Evolutionary conservation across 2,888 invertebrate species (phyloP), one percentile per base, ranked within the genome.

Genomic region (Amphipoea lucens): DNA sequence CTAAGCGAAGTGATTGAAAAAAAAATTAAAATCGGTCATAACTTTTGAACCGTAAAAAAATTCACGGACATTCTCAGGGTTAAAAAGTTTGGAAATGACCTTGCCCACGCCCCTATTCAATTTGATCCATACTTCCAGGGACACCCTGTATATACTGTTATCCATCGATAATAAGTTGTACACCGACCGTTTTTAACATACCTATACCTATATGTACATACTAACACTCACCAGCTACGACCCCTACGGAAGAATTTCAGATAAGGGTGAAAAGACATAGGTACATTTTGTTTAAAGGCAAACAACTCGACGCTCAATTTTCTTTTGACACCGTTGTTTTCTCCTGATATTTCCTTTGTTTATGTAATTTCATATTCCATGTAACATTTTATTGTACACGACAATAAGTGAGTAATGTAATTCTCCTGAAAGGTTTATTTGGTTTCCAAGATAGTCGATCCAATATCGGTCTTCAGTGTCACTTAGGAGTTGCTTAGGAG

Each of bases 391-490:
- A 74, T 17, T 72, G 23, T 60, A 42, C 51, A 14, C 23, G 17
- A 60, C 12, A 62, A 62, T 20, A 60, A 68, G 48, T 69, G 23
- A 57, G 17, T 67, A 51, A 82, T 57, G 20, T 75, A 66, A 71
- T 63, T 71, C 75, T 62, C 65, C 45, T 76, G 60, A 73, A 65
- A 74, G 29, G 40, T 79, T 78, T 77, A 45, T 74, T 62, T 78
- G 14, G 51, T 73, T 74, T 60, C 40, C 29, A 48, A 76, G 76
- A 75, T 63, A 79, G 48, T 71, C 77, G 48, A 87, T 76, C 77
- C 72, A 81, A 67, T 82, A 78, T 79, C 57, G 51, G 57, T 74
- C 57, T 63, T 65, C 48, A 75, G 88, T 57, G 76, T 76, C 86
- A 82, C 85, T 85, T 87, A 85, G 66, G 29, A 57, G 63, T 76